Percentiles rank a stretch among this genome's conserved stretches.
Conservation (phyloP, 2,888 invertebrate species). For the Macrosoma leucophasiata region DNA sequence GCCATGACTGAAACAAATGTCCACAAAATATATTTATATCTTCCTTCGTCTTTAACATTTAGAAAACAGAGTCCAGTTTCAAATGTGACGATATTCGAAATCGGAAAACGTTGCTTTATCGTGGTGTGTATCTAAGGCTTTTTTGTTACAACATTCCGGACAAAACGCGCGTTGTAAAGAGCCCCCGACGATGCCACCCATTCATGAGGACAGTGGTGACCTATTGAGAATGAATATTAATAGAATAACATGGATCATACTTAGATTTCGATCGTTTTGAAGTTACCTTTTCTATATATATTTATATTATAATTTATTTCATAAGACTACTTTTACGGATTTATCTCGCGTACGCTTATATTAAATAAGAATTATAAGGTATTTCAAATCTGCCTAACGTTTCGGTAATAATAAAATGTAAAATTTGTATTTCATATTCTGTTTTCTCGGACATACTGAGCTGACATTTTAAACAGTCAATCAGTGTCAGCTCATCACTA, state of each 20-base stretch:
- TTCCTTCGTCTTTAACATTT: constrained; percentile 14
- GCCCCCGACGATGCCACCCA: constrained; percentile 73
- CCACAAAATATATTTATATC: constrained; percentile 6
- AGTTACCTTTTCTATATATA: constrained; percentile 1
- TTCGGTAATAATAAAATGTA: no score
- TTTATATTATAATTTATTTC: neutral
- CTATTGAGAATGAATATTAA: constrained; percentile 63
- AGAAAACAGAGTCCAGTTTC: constrained; percentile 35
- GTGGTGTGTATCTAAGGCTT: constrained; percentile 69
- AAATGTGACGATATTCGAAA: constrained; percentile 14
- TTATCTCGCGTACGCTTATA: no score
- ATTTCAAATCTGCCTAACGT: no score
- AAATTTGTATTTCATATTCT: no score
- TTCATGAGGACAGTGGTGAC: constrained; percentile 73
- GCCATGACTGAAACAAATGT: constrained; percentile 21
- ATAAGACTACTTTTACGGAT: no score
- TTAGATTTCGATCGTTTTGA: constrained; percentile 3
- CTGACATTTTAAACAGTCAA: no score
- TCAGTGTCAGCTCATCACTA: no score
- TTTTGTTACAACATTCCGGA: constrained; percentile 74
- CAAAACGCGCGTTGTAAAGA: constrained; percentile 74
- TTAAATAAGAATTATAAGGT: no score
- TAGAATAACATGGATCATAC: constrained; percentile 42
- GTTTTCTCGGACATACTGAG: no score
- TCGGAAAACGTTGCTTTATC: constrained; percentile 45